Evolutionary conservation across 2,113 vertebrate species (phyloP).

Genomic region (Fulica atra): DNA sequence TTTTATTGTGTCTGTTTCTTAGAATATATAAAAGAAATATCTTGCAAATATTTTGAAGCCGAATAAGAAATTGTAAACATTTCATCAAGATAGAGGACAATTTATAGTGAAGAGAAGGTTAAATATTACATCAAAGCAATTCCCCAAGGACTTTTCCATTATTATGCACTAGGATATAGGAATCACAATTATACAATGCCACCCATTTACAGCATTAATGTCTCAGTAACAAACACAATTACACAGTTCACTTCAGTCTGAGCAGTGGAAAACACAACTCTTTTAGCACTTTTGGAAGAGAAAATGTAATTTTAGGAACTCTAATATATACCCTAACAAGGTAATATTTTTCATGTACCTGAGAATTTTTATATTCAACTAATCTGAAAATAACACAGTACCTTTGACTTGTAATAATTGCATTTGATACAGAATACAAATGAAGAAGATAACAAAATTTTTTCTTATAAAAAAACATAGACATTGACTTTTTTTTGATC

Average conservation of each 20-base stretch:
- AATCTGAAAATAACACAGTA: neutral
- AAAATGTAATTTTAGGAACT: neutral
- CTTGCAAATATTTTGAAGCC: neutral
- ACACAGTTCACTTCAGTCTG: neutral
- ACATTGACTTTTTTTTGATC: neutral
- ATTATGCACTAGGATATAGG: neutral
- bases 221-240: neutral
- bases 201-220: neutral
- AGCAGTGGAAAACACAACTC: neutral
- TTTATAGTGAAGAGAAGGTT: neutral
- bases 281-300: neutral
- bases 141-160: neutral
- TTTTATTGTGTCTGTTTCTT: neutral
- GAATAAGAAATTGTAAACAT: neutral
- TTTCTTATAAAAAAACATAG: neutral
- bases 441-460: neutral
- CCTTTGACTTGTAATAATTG: neutral
- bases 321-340: rapidly evolving
- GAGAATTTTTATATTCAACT: neutral
- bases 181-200: neutral
- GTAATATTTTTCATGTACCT: neutral
- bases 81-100: neutral
- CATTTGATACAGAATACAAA: neutral
- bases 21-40: neutral
- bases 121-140: neutral